Percentiles rank a stretch among this genome's conserved stretches.
Conservation (phyloP, 2,888 invertebrate species). For the Furcula furcula region DNA sequence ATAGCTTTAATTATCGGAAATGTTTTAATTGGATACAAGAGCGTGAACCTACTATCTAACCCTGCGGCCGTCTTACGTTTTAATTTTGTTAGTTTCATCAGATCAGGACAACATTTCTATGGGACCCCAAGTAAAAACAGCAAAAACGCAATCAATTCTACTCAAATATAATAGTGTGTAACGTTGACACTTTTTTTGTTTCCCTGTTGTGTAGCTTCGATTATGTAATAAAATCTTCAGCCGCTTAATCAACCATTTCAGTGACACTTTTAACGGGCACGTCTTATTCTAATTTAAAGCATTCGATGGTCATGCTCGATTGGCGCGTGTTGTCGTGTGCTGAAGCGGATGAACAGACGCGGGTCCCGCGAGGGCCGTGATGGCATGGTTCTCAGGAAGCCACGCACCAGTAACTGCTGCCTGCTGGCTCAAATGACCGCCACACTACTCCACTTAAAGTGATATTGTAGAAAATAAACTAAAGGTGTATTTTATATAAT, state of each 20-base stretch:
- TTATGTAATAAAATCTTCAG: too few species aligned
- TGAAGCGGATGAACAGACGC: conserved; percentile 21
- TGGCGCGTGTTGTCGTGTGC: conserved; percentile 23
- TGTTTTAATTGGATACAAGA: too few species aligned
- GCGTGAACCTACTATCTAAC: too few species aligned
- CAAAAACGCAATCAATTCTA: too few species aligned
- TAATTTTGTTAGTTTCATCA: too few species aligned
- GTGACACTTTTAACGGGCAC: conserved; percentile 1
- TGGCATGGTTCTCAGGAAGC: conserved; percentile 57
- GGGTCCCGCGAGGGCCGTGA: conserved; percentile 19
- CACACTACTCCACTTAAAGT: conserved; percentile 54
- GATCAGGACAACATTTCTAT: too few species aligned
- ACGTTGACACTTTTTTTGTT: too few species aligned
- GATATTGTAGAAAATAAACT: conserved; percentile 36
- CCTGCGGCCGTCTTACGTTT: too few species aligned
- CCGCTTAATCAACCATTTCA: not conserved
- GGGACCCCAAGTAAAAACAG: too few species aligned
- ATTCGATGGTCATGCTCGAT: conserved; percentile 28
- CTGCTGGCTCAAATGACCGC: conserved; percentile 43
- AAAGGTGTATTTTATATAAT: conserved; percentile 21
- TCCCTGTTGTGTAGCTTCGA: too few species aligned
- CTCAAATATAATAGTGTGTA: too few species aligned
- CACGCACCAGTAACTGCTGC: conserved; percentile 53
- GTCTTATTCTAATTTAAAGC: not conserved
- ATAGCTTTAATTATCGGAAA: too few species aligned